Evolutionary conservation across 2,888 invertebrate genomes (phyloP), one percentile per base, ranked within the genome.

Genomic region (Caenorhabditis auriculariae): DNA sequence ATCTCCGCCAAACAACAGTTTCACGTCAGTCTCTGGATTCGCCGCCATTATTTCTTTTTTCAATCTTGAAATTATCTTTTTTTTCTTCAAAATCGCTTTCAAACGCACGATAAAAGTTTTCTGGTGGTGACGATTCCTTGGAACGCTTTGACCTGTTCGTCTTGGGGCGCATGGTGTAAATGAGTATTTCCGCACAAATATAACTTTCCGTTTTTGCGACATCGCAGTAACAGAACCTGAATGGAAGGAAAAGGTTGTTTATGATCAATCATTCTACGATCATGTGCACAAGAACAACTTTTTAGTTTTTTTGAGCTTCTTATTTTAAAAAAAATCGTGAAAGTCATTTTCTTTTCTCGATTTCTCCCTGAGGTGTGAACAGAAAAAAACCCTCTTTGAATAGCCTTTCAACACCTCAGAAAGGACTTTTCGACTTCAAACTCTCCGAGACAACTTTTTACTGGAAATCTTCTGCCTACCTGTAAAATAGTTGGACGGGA

Each of bases 111-210:
- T 4, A 32, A 3, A 24, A 58, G 41, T 29, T 52, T 45, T 27
- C 58, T 24, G 12, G 39, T 17, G 19, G 44, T 47, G 6, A 51
- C 29, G 3, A 60, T 6, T n/a, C 57, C 47, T 45, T 95, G 95
- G 23, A 94, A 82, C 4, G 93, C 84, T 61, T 95, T 86, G 70
- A 95, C 89, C 78, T 93, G 91, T 83, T 91, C 90, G 5, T 93
- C 90, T 82, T 90, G 88, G 0, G 93, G 92, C 82, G 91, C 91
- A 79, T 92, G 95, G 84, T 91, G 95, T 45, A 95, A 86, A 85
- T 96, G 95, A 1, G 91, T 93, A 80, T 93, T 94, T 17, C 89
- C 92, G 3, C 84, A 81, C 6, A 85, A 15, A n/a, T 62, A 4
- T 6, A 55, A 12, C n/a, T 15, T 9, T 12, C 39, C 46, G 2